Conservation (phyloP, 2,888 invertebrate genomes). For the Drosophila peninsularis region DNA sequence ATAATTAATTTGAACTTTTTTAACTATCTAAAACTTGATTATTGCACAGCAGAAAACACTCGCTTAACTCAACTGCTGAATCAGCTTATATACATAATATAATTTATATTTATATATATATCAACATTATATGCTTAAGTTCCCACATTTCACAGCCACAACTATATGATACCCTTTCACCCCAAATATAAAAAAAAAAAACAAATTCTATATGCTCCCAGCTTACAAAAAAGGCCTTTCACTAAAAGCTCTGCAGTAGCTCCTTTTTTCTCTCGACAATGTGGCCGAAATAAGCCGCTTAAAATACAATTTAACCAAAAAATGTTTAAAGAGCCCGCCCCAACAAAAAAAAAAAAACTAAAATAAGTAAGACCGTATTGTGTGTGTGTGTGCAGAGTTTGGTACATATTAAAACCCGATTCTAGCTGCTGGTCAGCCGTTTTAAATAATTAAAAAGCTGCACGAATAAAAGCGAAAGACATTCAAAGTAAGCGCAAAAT, state of each 20-base stretch:
- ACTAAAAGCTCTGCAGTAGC: conserved; percentile 10
- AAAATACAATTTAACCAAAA: conserved; percentile 39
- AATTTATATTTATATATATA: background rate
- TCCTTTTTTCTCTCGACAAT: background rate
- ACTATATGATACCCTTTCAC: background rate
- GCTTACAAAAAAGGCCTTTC: conserved; percentile 1
- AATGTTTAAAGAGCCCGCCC: conserved; percentile 14
- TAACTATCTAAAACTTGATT: background rate
- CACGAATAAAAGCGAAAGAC: conserved; percentile 47
- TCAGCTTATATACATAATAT: background rate
- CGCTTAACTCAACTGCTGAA: background rate
- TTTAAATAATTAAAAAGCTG: conserved; percentile 60
- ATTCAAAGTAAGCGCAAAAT: conserved; percentile 73
- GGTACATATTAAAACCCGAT: conserved; percentile 17
- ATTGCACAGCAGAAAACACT: background rate
- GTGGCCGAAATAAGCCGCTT: conserved; percentile 39
- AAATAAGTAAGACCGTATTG: conserved; percentile 1
- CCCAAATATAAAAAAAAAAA: background rate
- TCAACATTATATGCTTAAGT: background rate
- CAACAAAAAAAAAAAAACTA: background rate
- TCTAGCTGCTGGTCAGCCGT: conserved; percentile 31
- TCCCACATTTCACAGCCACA: background rate
- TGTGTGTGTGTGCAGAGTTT: conserved; percentile 26
- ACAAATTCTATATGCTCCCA: background rate
- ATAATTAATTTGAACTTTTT: no score